Base-by-base conservation (phyloP, 1,140 invertebrate species). In the Papilio polyxenes region DNA sequence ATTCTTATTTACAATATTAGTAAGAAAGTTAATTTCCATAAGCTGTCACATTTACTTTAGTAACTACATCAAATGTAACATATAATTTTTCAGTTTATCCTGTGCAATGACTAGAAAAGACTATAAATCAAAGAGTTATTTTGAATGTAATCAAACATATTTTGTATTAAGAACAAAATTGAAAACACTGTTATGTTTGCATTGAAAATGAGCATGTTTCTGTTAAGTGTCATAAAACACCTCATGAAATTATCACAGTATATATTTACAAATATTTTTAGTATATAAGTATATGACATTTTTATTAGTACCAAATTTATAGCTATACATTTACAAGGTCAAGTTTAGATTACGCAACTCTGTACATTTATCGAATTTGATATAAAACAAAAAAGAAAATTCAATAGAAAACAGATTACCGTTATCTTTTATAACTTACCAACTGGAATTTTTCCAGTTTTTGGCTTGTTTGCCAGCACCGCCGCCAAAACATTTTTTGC, bases 401-500 rank as follows among this genome's bases (percentile, higher is more conserved):
- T 48, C 31, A 72, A 62, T 80, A 49, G 72, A 20, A 77, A 51
- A 69, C 65, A 56, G 74, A n/a, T 75, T 48, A 40, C 44, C 17
- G 20, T 49, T 62, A 51, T 75, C 17, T 20, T 81, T 62, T 75
- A 78, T 17, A 37, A 88, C 92, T 91, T 90, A 95, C 94, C 94
- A 88, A 92, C 90, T 83, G 93, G 92, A 85, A 94, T 94, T 92
- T 94, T 95, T 48, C 91, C 91, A 83, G 91, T 92, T 89, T 94
- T 95, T n/a, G 92, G 93, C 88, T 90, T 93, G 87, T 94, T 94
- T 81, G 90, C 90, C 88, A 95, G 92, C 79, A 95, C 92, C 17
- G 92, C 92, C 82, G 94, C 93, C 86, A 95, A 89, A 76, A 95
- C 91, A 92, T 94, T 94, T 90, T 95, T 94, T 3, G 93, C 94